Evolutionary conservation across 92 coral and sea anemone species (phyloP).

Genomic region (Palythoa grandis): DNA sequence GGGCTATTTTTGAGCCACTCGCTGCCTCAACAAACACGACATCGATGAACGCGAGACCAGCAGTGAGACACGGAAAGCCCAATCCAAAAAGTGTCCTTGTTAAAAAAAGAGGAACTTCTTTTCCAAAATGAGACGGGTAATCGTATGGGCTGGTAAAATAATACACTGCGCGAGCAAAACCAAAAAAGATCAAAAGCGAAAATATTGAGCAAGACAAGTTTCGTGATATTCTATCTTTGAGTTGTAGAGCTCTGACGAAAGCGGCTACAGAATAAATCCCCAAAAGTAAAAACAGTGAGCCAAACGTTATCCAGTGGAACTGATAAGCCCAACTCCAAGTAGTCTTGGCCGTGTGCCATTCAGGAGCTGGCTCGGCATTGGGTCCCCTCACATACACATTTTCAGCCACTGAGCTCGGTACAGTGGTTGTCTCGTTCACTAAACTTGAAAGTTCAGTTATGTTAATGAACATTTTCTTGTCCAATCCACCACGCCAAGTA

Average conservation of each 20-base stretch:
- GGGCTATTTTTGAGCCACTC: slow-evolving; percentile 23
- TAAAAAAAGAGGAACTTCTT: not conserved
- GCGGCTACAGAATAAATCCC: slow-evolving; percentile 15
- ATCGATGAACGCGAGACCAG: slow-evolving; percentile 25
- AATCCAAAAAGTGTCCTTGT: slow-evolving; percentile 28
- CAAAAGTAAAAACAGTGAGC: not conserved
- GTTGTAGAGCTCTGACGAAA: slow-evolving; percentile 4
- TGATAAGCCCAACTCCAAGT: slow-evolving; percentile 31
- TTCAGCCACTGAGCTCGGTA: not conserved
- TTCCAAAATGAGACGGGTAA: slow-evolving; percentile 30
- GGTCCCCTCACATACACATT: slow-evolving; percentile 8
- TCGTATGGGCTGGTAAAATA: slow-evolving; percentile 19
- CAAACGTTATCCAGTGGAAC: slow-evolving; percentile 31
- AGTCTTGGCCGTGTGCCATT: slow-evolving; percentile 1
- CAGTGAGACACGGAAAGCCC: slow-evolving; percentile 39
- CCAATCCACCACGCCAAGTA: not conserved
- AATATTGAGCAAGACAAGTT: slow-evolving; percentile 16
- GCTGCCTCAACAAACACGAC: slow-evolving; percentile 31
- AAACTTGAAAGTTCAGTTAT: not conserved
- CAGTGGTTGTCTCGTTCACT: not conserved
- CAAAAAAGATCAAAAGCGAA: slow-evolving; percentile 31
- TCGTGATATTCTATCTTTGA: slow-evolving; percentile 34
- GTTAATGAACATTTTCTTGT: not conserved
- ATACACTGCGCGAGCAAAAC: slow-evolving; percentile 17
- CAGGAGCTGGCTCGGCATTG: slow-evolving; percentile 38